A percentile compares a stretch with the other conserved stretches of the same genome.
phyloP scores from a whole-genome alignment of 2,797 vertebrate genomes.

The Oreonectes daqikongensis region DNA sequence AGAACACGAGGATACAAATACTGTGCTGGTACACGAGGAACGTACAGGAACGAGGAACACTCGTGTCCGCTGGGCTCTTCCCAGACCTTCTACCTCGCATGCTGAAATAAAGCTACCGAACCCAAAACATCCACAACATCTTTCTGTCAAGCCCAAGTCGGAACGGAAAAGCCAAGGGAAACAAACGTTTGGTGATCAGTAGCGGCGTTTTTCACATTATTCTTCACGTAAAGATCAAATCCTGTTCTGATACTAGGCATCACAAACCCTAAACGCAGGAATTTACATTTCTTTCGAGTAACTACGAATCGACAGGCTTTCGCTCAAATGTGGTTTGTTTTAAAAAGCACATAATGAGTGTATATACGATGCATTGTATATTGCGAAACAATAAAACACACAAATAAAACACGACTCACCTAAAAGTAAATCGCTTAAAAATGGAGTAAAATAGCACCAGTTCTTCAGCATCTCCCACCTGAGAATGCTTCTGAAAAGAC shows the following conservation, averaged over 20 bases:
- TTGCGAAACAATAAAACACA: slow-evolving; percentile 57
- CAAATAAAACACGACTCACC: too few relatives aligned
- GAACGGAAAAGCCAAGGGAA: slow-evolving; percentile 58
- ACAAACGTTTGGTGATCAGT: slow-evolving; percentile 74
- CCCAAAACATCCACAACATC: slow-evolving; percentile 20
- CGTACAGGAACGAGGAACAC: slow-evolving; percentile 12
- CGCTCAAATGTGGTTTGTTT: slow-evolving; percentile 67
- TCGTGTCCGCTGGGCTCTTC: slow-evolving; percentile 14
- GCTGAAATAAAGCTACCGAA: slow-evolving; percentile 23
- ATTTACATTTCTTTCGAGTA: slow-evolving; percentile 63
- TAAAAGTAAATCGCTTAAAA: too few relatives aligned
- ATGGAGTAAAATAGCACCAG: slow-evolving; percentile 88
- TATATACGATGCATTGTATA: slow-evolving; percentile 67
- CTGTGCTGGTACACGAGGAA: slow-evolving; percentile 61
- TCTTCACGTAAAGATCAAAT: slow-evolving; percentile 74
- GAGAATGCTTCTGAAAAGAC: slow-evolving; percentile 84
- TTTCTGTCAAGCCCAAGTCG: slow-evolving; percentile 63
- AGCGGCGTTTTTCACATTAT: slow-evolving; percentile 81
- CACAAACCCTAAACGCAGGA: slow-evolving; percentile 69
- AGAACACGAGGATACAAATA: slow-evolving; percentile 59
- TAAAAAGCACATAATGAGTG: slow-evolving; percentile 71
- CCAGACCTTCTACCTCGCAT: slow-evolving; percentile 21
- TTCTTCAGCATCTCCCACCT: slow-evolving; percentile 87
- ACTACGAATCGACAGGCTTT: slow-evolving; percentile 63
- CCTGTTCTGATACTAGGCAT: slow-evolving; percentile 70